Conservation (phyloP, 2,888 invertebrate species). For the Eupelmus urozonus region DNA sequence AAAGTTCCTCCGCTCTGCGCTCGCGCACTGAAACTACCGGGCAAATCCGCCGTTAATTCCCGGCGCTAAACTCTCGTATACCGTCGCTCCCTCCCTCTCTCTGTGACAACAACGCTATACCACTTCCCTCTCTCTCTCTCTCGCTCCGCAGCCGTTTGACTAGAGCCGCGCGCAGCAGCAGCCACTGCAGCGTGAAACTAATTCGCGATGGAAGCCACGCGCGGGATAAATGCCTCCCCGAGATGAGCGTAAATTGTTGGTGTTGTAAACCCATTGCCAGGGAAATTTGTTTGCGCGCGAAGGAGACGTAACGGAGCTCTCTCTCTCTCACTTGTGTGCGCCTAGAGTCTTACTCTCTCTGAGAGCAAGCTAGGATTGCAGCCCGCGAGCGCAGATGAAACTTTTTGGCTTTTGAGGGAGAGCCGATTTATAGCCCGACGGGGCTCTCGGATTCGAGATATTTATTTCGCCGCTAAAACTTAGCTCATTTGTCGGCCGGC, state of each 20-base stretch:
- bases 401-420: conserved; percentile 49
- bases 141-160: neutral
- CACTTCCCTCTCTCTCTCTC: conserved; percentile 8
- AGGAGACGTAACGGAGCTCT: conserved; percentile 39
- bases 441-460: neutral
- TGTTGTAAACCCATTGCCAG: conserved; percentile 54
- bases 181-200: conserved; percentile 40
- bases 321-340: conserved; percentile 6
- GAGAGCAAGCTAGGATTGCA: neutral
- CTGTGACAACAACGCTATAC: conserved; percentile 21
- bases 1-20: no score
- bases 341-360: no score
- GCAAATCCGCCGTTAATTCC: conserved; percentile 37
- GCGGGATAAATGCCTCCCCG: conserved; percentile 26
- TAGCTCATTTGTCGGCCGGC: conserved; percentile 32
- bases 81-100: neutral
- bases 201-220: conserved; percentile 47
- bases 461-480: conserved; percentile 40
- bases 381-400: conserved; percentile 22
- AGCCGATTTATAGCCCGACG: conserved; percentile 30
- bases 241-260: conserved; percentile 52
- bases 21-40: neutral
- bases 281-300: conserved; percentile 47
- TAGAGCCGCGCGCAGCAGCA: neutral
- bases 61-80: conserved; percentile 36